phyloP scores from a whole-genome alignment of 1,140 invertebrate species.

The Sycophaga agraensis region DNA sequence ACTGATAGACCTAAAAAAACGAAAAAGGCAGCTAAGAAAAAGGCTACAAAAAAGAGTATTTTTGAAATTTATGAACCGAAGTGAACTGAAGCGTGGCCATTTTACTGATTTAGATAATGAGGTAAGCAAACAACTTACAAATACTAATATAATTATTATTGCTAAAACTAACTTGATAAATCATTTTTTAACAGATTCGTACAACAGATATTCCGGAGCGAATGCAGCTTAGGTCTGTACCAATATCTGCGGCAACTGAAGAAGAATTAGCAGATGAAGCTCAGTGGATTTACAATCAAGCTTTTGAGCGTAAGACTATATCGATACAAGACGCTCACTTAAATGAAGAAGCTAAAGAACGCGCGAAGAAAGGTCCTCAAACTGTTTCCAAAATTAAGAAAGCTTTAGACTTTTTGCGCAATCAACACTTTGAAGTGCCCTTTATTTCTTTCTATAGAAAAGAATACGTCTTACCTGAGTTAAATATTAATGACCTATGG shows the following conservation, averaged over 20 bases:
- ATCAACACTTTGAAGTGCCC: conserved; percentile 92
- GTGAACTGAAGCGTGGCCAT: conserved; percentile 93
- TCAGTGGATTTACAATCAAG: conserved; percentile 96
- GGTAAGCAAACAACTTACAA: conserved; percentile 50
- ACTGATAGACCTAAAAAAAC: conserved; percentile 60
- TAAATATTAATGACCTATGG: conserved; percentile 96
- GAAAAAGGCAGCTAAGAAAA: conserved; percentile 77
- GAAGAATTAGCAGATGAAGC: conserved; percentile 93
- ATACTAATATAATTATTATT: background rate
- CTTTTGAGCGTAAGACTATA: conserved; percentile 81
- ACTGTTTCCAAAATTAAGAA: conserved; percentile 88
- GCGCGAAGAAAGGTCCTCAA: conserved; percentile 62
- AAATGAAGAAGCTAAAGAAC: conserved; percentile 60
- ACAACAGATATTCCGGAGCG: conserved; percentile 88
- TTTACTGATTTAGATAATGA: conserved; percentile 94
- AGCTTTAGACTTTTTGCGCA: conserved; percentile 93
- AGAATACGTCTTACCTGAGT: conserved; percentile 93
- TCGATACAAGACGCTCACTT: conserved; percentile 71
- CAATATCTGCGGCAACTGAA: conserved; percentile 78
- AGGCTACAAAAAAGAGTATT: conserved; percentile 84
- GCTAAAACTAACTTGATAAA: background rate
- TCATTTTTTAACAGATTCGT: conserved; percentile 66
- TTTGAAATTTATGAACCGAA: conserved; percentile 96
- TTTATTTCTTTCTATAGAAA: conserved; percentile 99
- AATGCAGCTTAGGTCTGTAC: conserved; percentile 88